Percentiles rank a stretch among this genome's conserved stretches.
These are phyloP conservation scores for Zeuzera pyrina DNA, from an alignment of 2,888 invertebrate genomes.

Conservation along the genomic window DNA sequence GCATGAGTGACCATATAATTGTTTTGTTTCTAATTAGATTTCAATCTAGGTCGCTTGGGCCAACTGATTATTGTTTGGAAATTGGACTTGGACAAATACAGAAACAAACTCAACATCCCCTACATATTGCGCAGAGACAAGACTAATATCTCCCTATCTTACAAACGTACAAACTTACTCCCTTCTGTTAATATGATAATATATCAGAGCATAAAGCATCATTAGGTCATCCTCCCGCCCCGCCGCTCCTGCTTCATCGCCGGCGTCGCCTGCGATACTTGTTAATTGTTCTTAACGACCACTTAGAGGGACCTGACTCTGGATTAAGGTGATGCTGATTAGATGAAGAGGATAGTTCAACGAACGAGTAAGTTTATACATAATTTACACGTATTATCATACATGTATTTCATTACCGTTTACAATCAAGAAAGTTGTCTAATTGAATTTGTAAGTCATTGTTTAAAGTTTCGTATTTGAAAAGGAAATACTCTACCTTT, in stretches of 20 bases:
- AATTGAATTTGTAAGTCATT: too few relatives aligned
- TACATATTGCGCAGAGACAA: too few relatives aligned
- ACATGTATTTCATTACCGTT: slow-evolving; percentile 1
- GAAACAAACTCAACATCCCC: too few relatives aligned
- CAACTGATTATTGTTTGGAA: too few relatives aligned
- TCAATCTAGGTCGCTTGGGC: too few relatives aligned
- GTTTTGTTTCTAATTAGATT: too few relatives aligned
- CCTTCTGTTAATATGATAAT: slow-evolving; percentile 35
- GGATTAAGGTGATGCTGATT: slow-evolving; percentile 6
- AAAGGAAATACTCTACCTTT: too few relatives aligned
- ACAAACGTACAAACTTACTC: slow-evolving; percentile 2
- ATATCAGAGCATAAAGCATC: slow-evolving; percentile 51
- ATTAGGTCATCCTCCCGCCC: slow-evolving; percentile 31
- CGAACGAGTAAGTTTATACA: slow-evolving; percentile 5
- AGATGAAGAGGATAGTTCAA: slow-evolving; percentile 3
- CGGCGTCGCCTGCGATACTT: slow-evolving; percentile 12
- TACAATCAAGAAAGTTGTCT: too few relatives aligned
- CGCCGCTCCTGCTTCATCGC: slow-evolving; percentile 7
- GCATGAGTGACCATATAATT: too few relatives aligned
- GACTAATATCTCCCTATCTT: too few relatives aligned
- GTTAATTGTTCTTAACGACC: slow-evolving; percentile 31
- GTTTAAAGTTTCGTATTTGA: too few relatives aligned
- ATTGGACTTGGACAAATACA: too few relatives aligned
- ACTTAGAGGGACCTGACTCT: slow-evolving; percentile 13
- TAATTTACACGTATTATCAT: slow-evolving; percentile 4